A percentile compares a stretch with the other conserved stretches of the same genome.
phyloP scores from a whole-genome alignment of 2,113 vertebrate species.

The Lepisosteus oculatus region DNA sequence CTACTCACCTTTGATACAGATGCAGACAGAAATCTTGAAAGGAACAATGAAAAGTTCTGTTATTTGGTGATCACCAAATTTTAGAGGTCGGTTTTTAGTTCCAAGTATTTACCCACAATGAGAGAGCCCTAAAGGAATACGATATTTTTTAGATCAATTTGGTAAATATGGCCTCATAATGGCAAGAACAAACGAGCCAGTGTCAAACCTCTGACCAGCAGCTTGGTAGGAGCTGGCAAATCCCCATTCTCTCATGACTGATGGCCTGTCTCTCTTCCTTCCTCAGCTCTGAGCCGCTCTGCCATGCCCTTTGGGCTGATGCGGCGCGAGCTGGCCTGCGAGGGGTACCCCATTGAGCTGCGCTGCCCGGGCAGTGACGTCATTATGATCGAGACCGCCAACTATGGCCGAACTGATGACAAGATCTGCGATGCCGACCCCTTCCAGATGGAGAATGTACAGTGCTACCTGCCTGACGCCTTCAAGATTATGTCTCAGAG shows the following conservation, averaged over 20 bases:
- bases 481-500: conserved; percentile 95
- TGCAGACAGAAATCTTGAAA: too few relatives aligned
- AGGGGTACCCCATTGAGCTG: conserved; percentile 91
- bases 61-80: too few relatives aligned
- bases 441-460: conserved; percentile 93
- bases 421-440: conserved; percentile 93
- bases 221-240: too few relatives aligned
- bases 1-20: too few relatives aligned
- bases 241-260: neutral
- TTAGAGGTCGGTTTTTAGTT: too few relatives aligned
- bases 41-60: too few relatives aligned
- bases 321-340: conserved; percentile 86
- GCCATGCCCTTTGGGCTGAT: conserved; percentile 88
- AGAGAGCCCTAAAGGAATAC: too few relatives aligned
- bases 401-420: conserved; percentile 90
- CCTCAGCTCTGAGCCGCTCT: conserved; percentile 78
- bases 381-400: conserved; percentile 91
- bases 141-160: too few relatives aligned
- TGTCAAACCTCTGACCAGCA: too few relatives aligned
- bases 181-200: too few relatives aligned
- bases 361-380: conserved; percentile 90
- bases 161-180: too few relatives aligned
- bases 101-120: too few relatives aligned
- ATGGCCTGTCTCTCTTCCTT: conserved; percentile 21
- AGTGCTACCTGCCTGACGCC: conserved; percentile 87